Evolutionary conservation across 2,797 vertebrate genomes (phyloP).

Genomic region (Capromys pilorides): DNA sequence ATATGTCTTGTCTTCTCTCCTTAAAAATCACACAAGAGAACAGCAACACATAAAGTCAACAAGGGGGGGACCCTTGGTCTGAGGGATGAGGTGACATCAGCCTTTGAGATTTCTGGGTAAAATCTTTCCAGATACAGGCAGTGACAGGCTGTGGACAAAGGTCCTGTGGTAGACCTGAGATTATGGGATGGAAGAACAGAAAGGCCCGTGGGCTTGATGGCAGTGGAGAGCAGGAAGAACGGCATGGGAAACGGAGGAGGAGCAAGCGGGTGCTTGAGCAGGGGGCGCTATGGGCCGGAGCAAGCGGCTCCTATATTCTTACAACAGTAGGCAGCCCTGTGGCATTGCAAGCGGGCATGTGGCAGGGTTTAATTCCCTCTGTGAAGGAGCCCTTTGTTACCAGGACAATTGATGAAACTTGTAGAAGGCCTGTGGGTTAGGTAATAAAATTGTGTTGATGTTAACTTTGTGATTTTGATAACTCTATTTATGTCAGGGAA

Average conservation of each 20-base stretch:
- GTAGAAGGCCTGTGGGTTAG: neutral
- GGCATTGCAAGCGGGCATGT: neutral
- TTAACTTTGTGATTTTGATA: slow-evolving; percentile 49
- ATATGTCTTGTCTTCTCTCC: neutral
- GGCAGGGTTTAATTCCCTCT: neutral
- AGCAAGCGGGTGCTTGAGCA: neutral
- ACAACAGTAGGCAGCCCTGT: neutral
- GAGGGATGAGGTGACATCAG: neutral
- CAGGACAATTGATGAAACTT: neutral
- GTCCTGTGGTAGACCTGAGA: neutral
- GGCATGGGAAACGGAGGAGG: neutral
- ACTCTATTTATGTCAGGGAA: slow-evolving; percentile 32
- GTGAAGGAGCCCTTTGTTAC: slow-evolving; percentile 42
- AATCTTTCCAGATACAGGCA: neutral
- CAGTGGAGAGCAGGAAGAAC: neutral
- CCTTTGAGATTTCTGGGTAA: neutral
- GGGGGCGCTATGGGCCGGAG: neutral
- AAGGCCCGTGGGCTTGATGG: neutral
- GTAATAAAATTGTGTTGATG: neutral
- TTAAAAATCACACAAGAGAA: neutral
- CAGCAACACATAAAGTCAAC: neutral
- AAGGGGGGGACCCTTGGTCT: neutral
- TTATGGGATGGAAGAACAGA: neutral
- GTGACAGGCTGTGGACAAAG: neutral
- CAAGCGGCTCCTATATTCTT: neutral